Evolutionary conservation across 2,797 vertebrate genomes (phyloP), one percentile per base, ranked within the genome.

Genomic region (Triplophysa bombifrons): DNA sequence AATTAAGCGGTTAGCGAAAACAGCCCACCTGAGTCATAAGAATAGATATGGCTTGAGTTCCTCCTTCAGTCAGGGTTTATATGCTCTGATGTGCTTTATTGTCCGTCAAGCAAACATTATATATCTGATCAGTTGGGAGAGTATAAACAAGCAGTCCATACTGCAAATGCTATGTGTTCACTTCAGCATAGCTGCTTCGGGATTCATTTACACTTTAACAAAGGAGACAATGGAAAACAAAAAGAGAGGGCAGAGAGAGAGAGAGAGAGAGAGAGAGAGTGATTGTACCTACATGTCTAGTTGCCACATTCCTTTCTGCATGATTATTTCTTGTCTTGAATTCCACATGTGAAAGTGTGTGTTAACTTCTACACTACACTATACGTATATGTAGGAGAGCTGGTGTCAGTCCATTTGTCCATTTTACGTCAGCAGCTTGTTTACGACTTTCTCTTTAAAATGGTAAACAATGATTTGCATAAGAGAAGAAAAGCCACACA

Each of bases 251-350:
- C 41, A 48, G 65, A 55, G 19, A 38, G 64, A 16, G 74, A 72
- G 50, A 64, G 56, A 81, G 81, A 83, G 27, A 78, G 63, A 72
- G 61, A 76, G 77, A 85, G 41, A 83, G 78, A 82, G 68, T 85
- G 82, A 61, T 34, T 71, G 66, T 69, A 34, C 30, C 41, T 55
- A 44, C 46, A 64, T 27, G 46, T 48, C 17, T 64, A 46, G 17
- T 51, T 20, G 56, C 71, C 86, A 83, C 90, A 91, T 91, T 92
- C 90, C 87, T 89, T 82, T 84, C 83, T 81, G n/a, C 61, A 51
- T 55, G 20, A 67, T 46, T 72, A 14, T 25, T 44, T 17, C 9
- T 38, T 61, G 46, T 55, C 66, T 63, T 51, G 16, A 44, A 74
- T 48, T 1, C 11, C n/a, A 20, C 64, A 25, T 27, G 20, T 53